Evolutionary conservation across 2,888 invertebrate genomes (phyloP).

Genomic region (Autographa pulchrina): DNA sequence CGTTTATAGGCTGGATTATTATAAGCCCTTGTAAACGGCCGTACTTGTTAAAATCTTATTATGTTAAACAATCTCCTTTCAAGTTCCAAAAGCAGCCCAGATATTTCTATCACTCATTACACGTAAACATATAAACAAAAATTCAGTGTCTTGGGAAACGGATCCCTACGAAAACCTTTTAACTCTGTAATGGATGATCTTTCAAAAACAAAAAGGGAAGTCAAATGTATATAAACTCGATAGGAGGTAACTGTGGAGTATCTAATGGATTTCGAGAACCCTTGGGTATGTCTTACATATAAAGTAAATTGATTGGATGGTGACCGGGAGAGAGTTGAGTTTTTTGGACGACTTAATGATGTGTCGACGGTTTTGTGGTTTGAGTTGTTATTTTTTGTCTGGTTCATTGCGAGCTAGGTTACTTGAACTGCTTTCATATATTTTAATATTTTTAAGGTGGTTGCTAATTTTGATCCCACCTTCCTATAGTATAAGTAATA

Average conservation of each 20-base stretch:
- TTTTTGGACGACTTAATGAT: slow-evolving; percentile 34
- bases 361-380: slow-evolving; percentile 23
- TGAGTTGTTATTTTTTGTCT: neutral
- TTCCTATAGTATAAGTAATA: too few species aligned
- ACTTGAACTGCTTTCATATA: too few species aligned
- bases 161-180: slow-evolving; percentile 67
- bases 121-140: slow-evolving; percentile 37
- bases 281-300: slow-evolving; percentile 71
- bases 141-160: slow-evolving; percentile 42
- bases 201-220: slow-evolving; percentile 75
- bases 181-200: slow-evolving; percentile 78
- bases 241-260: slow-evolving; percentile 69
- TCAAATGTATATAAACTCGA: slow-evolving; percentile 73
- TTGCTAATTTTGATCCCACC: too few species aligned
- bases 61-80: neutral
- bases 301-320: slow-evolving; percentile 72
- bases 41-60: too few species aligned
- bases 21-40: too few species aligned
- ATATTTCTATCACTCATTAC: slow-evolving; percentile 28
- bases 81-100: neutral
- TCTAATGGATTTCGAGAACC: slow-evolving; percentile 77
- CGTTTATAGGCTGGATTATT: too few species aligned
- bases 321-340: slow-evolving; percentile 56
- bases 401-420: too few species aligned
- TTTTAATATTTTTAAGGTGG: too few species aligned